Evolutionary conservation across 2,888 invertebrate genomes (phyloP).

Genomic region (Mayetiola destructor): DNA sequence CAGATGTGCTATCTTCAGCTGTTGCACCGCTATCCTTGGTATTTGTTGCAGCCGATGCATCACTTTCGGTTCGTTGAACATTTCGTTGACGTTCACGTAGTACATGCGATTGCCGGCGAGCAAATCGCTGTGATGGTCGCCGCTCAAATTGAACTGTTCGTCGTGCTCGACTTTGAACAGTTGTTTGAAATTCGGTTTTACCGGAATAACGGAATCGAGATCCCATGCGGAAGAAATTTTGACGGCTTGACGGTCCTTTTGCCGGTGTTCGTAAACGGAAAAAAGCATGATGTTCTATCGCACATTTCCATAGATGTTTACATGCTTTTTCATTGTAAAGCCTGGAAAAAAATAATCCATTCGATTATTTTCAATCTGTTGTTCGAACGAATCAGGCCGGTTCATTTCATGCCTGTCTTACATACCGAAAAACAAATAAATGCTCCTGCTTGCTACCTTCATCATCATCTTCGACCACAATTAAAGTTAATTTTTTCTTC

Average conservation of each 20-base stretch:
- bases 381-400: not conserved
- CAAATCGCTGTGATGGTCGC: slow-evolving; percentile 91
- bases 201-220: slow-evolving; percentile 86
- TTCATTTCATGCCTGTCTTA: not conserved
- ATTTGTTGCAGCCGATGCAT: slow-evolving; percentile 28
- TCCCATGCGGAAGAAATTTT: slow-evolving; percentile 97
- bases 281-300: slow-evolving; percentile 98
- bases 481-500: slow-evolving; percentile 89
- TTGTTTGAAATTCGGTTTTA: slow-evolving; percentile 94
- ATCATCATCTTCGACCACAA: slow-evolving; percentile 98
- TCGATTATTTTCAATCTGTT: not conserved
- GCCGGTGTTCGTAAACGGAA: slow-evolving; percentile 67
- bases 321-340: slow-evolving; percentile 94
- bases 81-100: slow-evolving; percentile 54
- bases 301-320: slow-evolving; percentile 99
- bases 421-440: slow-evolving; percentile 81
- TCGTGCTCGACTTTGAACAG: slow-evolving; percentile 76
- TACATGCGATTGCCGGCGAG: slow-evolving; percentile 80
- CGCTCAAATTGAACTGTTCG: slow-evolving; percentile 93
- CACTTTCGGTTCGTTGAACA: slow-evolving; percentile 20
- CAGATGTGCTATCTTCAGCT: slow-evolving; percentile 20
- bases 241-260: slow-evolving; percentile 74
- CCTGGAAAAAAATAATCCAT: slow-evolving; percentile 28
- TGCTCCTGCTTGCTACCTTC: slow-evolving; percentile 94
- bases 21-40: slow-evolving; percentile 2